These are phyloP conservation scores for Thunnus albacares DNA, from an alignment of 2,797 vertebrate species.

Conservation along the genomic window DNA sequence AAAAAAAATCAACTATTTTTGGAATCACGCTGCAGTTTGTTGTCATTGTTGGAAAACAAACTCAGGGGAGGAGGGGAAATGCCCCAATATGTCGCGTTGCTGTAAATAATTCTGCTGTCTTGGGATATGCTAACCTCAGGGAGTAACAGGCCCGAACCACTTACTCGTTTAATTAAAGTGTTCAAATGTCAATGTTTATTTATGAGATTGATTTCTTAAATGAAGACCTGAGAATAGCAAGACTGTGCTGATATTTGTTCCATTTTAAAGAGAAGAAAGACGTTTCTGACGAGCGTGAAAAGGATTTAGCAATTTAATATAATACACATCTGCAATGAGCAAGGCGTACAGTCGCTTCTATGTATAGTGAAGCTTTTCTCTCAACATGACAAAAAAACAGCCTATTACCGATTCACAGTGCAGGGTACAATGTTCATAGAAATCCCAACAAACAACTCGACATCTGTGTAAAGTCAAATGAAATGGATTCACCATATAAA, in stretches of 20 bases:
- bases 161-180: constrained; percentile 74
- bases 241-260: constrained; percentile 29
- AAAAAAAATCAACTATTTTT: constrained; percentile 66
- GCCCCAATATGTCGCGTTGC: constrained; percentile 35
- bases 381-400: background rate
- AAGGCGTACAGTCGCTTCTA: background rate
- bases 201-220: constrained; percentile 74
- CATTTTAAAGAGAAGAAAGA: constrained; percentile 19
- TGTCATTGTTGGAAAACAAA: constrained; percentile 73
- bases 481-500: constrained; percentile 46
- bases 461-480: constrained; percentile 48
- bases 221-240: constrained; percentile 51
- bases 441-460: constrained; percentile 38
- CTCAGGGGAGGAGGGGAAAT: constrained; percentile 17
- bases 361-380: background rate
- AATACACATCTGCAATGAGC: background rate
- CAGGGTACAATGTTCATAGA: constrained; percentile 3
- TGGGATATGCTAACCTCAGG: constrained; percentile 68
- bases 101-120: constrained; percentile 63
- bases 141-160: constrained; percentile 59
- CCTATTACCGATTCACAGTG: constrained; percentile 20
- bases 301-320: background rate
- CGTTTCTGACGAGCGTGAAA: constrained; percentile 3
- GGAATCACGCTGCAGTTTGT: constrained; percentile 59
- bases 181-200: constrained; percentile 73